Percentiles rank a stretch among this genome's conserved stretches.
phyloP scores from a whole-genome alignment of 2,797 vertebrate genomes.

The Labroides dimidiatus region DNA sequence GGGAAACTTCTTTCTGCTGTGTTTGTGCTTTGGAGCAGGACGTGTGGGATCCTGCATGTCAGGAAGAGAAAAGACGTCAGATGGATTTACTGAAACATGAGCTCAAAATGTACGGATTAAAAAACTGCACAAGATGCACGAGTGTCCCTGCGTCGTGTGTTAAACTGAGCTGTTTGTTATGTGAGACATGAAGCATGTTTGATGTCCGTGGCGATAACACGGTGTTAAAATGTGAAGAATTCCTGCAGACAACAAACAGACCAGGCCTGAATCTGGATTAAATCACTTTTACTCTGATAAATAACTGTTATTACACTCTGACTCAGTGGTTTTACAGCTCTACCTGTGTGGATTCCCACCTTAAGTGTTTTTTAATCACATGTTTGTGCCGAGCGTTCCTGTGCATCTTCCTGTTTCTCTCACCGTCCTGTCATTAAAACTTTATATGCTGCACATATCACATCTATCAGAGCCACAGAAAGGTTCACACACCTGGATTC shows the following conservation, averaged over 20 bases:
- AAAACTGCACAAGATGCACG: too few species aligned
- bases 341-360: neutral
- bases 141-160: too few species aligned
- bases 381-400: neutral
- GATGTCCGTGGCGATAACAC: too few species aligned
- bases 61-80: conserved; percentile 46
- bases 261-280: neutral
- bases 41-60: conserved; percentile 64
- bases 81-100: conserved; percentile 26
- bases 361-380: neutral
- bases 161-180: too few species aligned
- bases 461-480: neutral
- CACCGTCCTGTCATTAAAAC: neutral
- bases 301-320: neutral
- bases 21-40: conserved; percentile 53
- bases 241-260: neutral
- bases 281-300: neutral
- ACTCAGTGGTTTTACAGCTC: neutral
- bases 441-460: neutral
- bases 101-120: conserved; percentile 3
- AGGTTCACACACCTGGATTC: neutral
- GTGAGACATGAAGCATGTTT: too few species aligned
- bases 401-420: neutral
- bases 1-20: conserved; percentile 51
- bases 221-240: neutral